Evolutionary conservation across 2,888 invertebrate species (phyloP), one percentile per base, ranked within the genome.

Genomic region (Pyrrhosoma nymphula): DNA sequence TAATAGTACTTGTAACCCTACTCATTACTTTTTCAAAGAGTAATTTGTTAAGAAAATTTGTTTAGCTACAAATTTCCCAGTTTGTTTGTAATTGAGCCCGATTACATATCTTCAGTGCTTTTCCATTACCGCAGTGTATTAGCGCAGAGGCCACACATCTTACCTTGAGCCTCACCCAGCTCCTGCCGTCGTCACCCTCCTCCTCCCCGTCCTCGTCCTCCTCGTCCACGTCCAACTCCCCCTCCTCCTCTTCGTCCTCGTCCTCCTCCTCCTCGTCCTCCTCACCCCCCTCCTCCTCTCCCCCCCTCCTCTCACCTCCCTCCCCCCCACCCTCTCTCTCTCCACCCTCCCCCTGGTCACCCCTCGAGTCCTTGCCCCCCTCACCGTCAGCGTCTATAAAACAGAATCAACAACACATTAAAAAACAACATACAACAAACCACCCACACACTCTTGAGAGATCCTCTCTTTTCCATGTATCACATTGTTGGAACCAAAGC

Each of bases 171-270:
- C 35, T 39, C 8, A 69, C 39, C 39, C 69, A 60, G 26, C 69
- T 69, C 12, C 69, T 0, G 3, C 89, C 55, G 26, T 96, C 96
- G 96, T 97, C 97, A 89, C 96, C 96, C 90, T 97, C 97, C n/a
- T 96, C 97, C 75, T 98, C 98, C 95, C 98, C 98, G 95, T 96
- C 98, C 93, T 98, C 98, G 96, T 98, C 98, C 96, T 97, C 97
- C 96, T 98, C 98, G 96, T 98, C 98, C 95, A 96, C 96, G 26
- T 96, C 96, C 30, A 95, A 95, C 39, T 95, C 95, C 18, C 96
- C 96, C 10, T 96, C 95, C 75, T 96, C 95, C 18, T 75, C 95
- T 35, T 95, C 96, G n/a, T 95, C 95, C 12, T 95, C 96, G 60
- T 97, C 97, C 93, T 97, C 97, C 88, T 97, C 97, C 90, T 97